phyloP scores from a whole-genome alignment of 92 coral and sea anemone genomes.

The Bergia sp. region DNA sequence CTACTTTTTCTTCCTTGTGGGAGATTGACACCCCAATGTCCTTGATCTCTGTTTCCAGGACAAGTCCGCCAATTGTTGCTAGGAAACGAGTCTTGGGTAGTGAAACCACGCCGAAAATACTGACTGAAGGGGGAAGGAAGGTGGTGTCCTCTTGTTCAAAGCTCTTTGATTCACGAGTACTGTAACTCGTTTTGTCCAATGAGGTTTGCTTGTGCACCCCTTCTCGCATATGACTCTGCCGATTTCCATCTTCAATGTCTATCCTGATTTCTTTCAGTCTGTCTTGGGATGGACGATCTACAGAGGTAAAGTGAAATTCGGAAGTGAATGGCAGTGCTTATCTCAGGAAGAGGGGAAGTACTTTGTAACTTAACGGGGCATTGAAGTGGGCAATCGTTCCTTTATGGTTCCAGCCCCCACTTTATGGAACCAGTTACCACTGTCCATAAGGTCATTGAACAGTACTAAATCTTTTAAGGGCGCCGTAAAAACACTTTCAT shows the following conservation, averaged over 20 bases:
- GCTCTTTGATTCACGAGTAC: slow-evolving; percentile 52
- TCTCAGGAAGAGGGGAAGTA: not conserved
- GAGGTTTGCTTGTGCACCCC: slow-evolving; percentile 52
- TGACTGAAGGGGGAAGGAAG: slow-evolving; percentile 66
- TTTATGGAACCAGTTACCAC: too few relatives aligned
- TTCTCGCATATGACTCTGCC: slow-evolving; percentile 52
- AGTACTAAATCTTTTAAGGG: too few relatives aligned
- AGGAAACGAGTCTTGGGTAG: slow-evolving; percentile 81
- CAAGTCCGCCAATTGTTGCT: slow-evolving; percentile 91
- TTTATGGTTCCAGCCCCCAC: too few relatives aligned
- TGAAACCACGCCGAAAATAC: slow-evolving; percentile 80
- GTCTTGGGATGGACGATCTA: slow-evolving; percentile 65
- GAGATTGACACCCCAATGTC: slow-evolving; percentile 74
- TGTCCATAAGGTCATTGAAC: too few relatives aligned
- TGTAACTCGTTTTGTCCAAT: slow-evolving; percentile 66
- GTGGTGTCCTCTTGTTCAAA: slow-evolving; percentile 61
- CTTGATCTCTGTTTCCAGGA: slow-evolving; percentile 86
- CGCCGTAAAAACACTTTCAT: too few relatives aligned
- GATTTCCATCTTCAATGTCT: slow-evolving; percentile 82
- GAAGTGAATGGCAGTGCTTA: not conserved
- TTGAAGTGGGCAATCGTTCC: too few relatives aligned
- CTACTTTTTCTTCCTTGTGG: slow-evolving; percentile 73
- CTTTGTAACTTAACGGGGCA: not conserved
- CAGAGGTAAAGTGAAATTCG: not conserved
- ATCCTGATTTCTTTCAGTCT: slow-evolving; percentile 81